A percentile compares a stretch with the other conserved stretches of the same genome.
These are phyloP conservation scores for Caranx melampygus DNA, from an alignment of 2,113 vertebrate genomes.

Conservation along the genomic window DNA sequence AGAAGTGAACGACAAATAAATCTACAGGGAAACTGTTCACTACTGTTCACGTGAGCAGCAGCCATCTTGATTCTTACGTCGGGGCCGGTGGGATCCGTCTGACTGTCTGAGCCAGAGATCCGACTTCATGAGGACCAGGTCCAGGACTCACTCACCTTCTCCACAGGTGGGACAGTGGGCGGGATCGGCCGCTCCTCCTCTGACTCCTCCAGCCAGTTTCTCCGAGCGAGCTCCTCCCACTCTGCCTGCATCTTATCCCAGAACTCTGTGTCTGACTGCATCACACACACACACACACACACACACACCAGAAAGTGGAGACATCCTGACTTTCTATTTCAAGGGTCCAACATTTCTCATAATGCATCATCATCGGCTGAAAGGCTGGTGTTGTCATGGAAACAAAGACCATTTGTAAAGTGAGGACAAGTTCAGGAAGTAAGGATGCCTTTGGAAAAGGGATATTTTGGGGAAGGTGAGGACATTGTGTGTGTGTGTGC, in stretches of 20 bases:
- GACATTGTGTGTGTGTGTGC: neutral
- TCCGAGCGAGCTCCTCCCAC: constrained; percentile 96
- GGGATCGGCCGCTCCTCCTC: constrained; percentile 84
- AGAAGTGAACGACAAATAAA: too few relatives aligned
- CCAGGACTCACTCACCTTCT: constrained; percentile 88
- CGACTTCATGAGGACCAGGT: neutral
- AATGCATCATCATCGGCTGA: too few relatives aligned
- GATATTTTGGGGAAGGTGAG: neutral
- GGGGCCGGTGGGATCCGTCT: too few relatives aligned
- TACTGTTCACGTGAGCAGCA: too few relatives aligned
- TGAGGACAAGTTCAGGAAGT: neutral
- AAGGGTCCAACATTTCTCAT: too few relatives aligned
- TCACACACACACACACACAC: constrained; percentile 8
- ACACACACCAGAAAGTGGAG: too few relatives aligned
- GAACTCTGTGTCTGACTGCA: constrained; percentile 96
- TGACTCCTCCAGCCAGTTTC: constrained; percentile 92
- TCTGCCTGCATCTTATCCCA: constrained; percentile 99
- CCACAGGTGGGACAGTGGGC: constrained; percentile 85
- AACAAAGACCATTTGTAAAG: neutral
- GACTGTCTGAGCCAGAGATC: too few relatives aligned
- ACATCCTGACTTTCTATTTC: too few relatives aligned
- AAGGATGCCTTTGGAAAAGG: neutral
- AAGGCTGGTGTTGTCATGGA: too few relatives aligned
- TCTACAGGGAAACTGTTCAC: too few relatives aligned
- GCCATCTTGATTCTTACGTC: too few relatives aligned